Evolutionary conservation across 2,888 invertebrate genomes (phyloP), one percentile per base, ranked within the genome.

Genomic region (Chaitophorus viminalis): DNA sequence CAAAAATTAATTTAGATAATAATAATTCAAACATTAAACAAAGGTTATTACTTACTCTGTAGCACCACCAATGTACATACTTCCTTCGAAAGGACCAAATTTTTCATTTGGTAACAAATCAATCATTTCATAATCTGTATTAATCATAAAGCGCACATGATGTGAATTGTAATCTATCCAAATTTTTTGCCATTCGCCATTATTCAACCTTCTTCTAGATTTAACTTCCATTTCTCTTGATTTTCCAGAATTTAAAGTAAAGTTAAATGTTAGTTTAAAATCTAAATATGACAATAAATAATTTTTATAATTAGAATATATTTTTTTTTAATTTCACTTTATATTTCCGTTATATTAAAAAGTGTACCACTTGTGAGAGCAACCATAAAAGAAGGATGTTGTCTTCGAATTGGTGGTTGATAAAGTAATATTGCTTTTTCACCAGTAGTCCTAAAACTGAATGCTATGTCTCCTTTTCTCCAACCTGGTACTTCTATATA

Each of bases 81-180:
- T 96, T 0, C 97, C 97, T 91, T 97, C 97, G 91, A 97, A 97
- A 0, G 97, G 97, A 0, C 97, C 97, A 91, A 97, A 97, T 91
- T 97, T 96, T 91, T 97, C 96, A 91, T 96, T 96, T 21, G 95
- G 93, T 90, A 95, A 92, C 88, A 97, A 92, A 92, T 97, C 95
- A 36, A 97, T 94, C 96, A 97, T 97, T 92, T 95, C 95, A 91
- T 94, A 95, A 91, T 97, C 96, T 65, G 96, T 96, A 91, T 98
- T 98, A 90, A 98, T 95, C 95, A 97, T 97, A 91, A 98, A 97
- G 89, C 97, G 93, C 65, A 98, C 97, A 91, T 98, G 98, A 91
- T 97, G 96, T 91, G 96, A 95, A 92, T 98, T 97, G 91, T 97
- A 97, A 92, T 98, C 98, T 89, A 98, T 96, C 96, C 97, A 96